Conservation (phyloP, 2,888 invertebrate species). For the Rugalucina vietnamica region DNA sequence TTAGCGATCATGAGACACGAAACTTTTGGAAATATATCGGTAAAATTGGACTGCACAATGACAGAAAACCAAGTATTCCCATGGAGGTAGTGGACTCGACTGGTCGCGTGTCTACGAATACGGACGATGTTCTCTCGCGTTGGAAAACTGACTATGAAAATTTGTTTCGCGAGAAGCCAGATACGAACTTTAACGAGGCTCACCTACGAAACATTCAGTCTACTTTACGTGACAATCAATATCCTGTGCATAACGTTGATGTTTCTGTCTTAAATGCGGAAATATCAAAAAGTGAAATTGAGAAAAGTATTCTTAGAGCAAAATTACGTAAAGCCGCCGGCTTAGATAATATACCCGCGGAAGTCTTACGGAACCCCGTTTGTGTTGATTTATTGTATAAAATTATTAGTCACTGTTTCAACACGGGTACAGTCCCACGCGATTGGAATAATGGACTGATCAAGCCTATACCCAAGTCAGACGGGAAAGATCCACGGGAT, state of each 20-base stretch:
- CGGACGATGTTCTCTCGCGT: background rate
- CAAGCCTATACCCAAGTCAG: too few species aligned
- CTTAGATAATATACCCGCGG: slow-evolving; percentile 19
- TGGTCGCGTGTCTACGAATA: background rate
- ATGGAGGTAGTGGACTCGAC: slow-evolving; percentile 23
- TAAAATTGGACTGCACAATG: slow-evolving; percentile 25
- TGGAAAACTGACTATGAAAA: slow-evolving; percentile 14
- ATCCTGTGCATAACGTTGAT: background rate
- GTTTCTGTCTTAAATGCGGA: slow-evolving; percentile 1
- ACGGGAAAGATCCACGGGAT: too few species aligned
- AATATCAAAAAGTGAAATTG: slow-evolving; percentile 6
- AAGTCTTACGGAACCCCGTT: background rate
- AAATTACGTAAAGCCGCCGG: slow-evolving; percentile 31
- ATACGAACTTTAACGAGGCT: background rate
- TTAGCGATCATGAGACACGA: background rate
- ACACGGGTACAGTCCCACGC: background rate
- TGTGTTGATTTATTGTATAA: background rate
- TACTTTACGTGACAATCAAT: background rate
- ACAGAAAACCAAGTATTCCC: slow-evolving; percentile 8
- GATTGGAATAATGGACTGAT: too few species aligned
- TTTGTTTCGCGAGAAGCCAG: background rate
- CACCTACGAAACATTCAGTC: background rate
- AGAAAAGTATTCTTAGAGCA: background rate
- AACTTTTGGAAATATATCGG: slow-evolving; percentile 39
- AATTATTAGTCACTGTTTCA: background rate